Evolutionary conservation across 1,140 invertebrate genomes (phyloP).

Genomic region (Diabrotica undecimpunctata): DNA sequence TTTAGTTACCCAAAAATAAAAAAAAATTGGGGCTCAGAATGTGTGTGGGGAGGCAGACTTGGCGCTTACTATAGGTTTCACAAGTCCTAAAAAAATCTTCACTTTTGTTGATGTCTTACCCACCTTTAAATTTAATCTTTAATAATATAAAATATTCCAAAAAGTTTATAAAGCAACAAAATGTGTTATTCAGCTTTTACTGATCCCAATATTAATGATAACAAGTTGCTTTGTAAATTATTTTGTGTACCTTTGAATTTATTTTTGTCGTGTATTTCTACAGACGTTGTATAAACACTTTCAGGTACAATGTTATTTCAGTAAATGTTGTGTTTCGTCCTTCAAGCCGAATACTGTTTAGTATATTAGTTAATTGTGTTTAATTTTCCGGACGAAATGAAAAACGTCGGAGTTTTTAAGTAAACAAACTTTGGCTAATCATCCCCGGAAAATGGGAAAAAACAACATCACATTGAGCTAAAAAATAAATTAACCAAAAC

Average conservation of each 20-base stretch:
- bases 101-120: too few species aligned
- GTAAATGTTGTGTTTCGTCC: not conserved
- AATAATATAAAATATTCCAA: not conserved
- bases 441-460: not conserved
- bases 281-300: not conserved
- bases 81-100: too few species aligned
- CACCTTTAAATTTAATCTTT: too few species aligned
- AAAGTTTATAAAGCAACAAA: not conserved
- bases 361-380: constrained; percentile 1
- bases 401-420: not conserved
- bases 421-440: not conserved
- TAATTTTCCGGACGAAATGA: not conserved
- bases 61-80: too few species aligned
- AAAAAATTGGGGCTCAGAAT: too few species aligned
- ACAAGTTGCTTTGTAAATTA: not conserved
- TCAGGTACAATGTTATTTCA: not conserved
- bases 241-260: not conserved
- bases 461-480: not conserved
- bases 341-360: not conserved
- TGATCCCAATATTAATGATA: not conserved
- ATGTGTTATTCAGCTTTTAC: not conserved
- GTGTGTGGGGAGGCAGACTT: too few species aligned
- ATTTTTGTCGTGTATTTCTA: not conserved
- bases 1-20: too few species aligned
- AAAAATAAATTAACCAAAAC: not conserved